Conservation (phyloP, 23 tunicate genomes). For the Clavelina lepadiformis region DNA sequence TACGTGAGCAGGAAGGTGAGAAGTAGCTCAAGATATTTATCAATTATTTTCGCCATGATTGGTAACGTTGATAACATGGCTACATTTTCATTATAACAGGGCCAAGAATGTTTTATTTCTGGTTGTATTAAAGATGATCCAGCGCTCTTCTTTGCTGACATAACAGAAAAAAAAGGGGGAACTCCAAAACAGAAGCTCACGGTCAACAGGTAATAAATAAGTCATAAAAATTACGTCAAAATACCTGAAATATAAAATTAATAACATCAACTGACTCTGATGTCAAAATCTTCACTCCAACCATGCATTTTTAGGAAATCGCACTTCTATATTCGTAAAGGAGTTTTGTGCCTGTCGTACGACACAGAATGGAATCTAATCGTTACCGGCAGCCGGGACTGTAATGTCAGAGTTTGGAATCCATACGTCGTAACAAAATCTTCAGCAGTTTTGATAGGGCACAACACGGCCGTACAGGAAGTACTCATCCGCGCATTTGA, state of each 20-base stretch:
- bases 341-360: constrained; percentile 39
- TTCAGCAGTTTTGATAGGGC: constrained; percentile 41
- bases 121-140: constrained; percentile 4
- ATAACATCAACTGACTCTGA: not conserved
- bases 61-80: not conserved
- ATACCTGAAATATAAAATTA: not conserved
- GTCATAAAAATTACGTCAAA: too few relatives aligned
- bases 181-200: not conserved
- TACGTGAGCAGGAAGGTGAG: constrained; percentile 33
- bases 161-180: constrained; percentile 21
- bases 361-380: constrained; percentile 35
- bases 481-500: constrained; percentile 14
- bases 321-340: constrained; percentile 17
- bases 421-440: constrained; percentile 34
- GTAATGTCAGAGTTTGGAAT: constrained; percentile 49
- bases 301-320: constrained; percentile 18
- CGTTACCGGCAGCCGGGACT: constrained; percentile 47
- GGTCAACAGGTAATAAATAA: not conserved
- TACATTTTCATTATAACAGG: not conserved
- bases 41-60: not conserved
- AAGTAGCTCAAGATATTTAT: not conserved
- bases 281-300: not conserved
- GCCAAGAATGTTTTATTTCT: constrained; percentile 37
- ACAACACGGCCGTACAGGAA: constrained; percentile 27
- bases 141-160: constrained; percentile 39